phyloP scores from a whole-genome alignment of 2,888 invertebrate species.

The Chironomus tentans region DNA sequence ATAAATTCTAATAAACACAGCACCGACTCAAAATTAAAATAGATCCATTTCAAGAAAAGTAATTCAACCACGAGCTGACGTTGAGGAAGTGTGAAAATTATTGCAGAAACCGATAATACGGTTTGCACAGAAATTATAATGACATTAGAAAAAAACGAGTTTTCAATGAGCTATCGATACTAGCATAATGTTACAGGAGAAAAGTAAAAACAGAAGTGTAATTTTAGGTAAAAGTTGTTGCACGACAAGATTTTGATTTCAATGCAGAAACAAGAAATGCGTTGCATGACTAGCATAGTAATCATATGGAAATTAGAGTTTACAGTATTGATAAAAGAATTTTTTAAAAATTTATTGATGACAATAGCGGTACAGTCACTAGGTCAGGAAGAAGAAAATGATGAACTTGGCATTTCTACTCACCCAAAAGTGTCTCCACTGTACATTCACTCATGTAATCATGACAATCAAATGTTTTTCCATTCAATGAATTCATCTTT shows the following conservation, averaged over 20 bases:
- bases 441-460: constrained; percentile 80
- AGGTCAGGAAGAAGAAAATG: neutral
- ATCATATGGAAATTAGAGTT: no score
- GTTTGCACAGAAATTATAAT: neutral
- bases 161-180: neutral
- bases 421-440: constrained; percentile 70
- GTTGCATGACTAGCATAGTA: neutral
- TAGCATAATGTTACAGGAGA: neutral
- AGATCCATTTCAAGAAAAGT: no score
- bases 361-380: no score
- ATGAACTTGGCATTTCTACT: constrained; percentile 34
- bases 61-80: neutral
- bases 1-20: no score
- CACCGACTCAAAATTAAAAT: no score
- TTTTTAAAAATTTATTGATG: no score
- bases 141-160: no score
- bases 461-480: constrained; percentile 65
- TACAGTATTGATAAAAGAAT: no score
- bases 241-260: neutral
- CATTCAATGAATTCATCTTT: constrained; percentile 58
- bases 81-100: neutral
- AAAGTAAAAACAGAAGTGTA: neutral
- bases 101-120: neutral
- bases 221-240: neutral
- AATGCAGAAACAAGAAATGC: neutral